Base-by-base conservation (phyloP, 2,113 vertebrate species). In the Percopsis transmontana region DNA sequence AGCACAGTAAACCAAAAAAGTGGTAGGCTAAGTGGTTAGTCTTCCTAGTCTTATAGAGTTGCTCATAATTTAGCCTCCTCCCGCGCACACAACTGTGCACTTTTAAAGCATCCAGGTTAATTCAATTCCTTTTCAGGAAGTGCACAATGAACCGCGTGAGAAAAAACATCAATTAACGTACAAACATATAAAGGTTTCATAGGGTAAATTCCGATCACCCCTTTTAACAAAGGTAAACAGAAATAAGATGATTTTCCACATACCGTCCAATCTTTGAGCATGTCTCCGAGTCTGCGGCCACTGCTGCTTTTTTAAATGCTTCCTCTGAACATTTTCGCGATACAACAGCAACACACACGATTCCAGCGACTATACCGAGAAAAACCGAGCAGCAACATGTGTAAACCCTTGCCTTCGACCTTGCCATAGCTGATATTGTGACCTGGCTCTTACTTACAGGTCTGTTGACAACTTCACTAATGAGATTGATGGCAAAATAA, bases 191-290 rank as follows among this genome's bases (percentile, higher is more conserved):
- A 33, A 6, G 0, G 5, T 33, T 33, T 1, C 0, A 7, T 33
- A 33, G 5, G 8, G 27, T 33, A 1, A 33, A 33, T 33, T 33
- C 0, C 5, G 5, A 33, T 7, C 27, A 33, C 1, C 5, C 27
- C 27, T 33, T 33, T 33, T 33, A 33, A 33, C 27, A 33, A 53
- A 55, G 23, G 5, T 1, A 33, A 8, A 12, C 12, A 15, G 39
- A 47, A 48, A 79, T 41, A 40, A 2, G 19, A 12, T 10, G 9
- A 1, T 24, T 24, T 38, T 27, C 27, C 18, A 90, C 94, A 6
- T 83, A 96, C 95, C 93, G 89, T 86, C 91, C 93, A 47, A 95
- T 79, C 51, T 76, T 18, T 1, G 95, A 96, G 76, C 94, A 96
- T 15, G n/a, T 90, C 64, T 62, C 74, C 0, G 90, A 91, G 84